phyloP scores from a whole-genome alignment of 1,140 invertebrate species.

The Aphaenogaster ashmeadi region DNA sequence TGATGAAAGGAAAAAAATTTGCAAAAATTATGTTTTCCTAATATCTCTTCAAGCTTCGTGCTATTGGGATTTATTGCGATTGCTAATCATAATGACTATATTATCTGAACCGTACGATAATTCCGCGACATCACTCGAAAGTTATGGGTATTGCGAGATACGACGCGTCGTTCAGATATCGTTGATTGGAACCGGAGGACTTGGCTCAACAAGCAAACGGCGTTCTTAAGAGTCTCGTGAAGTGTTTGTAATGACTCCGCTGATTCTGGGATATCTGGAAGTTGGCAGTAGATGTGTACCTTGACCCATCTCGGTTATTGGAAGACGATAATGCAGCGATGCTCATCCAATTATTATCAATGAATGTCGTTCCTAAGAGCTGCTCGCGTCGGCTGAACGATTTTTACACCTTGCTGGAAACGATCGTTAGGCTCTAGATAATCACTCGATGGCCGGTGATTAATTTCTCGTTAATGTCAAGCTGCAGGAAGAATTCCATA shows the following conservation, averaged over 20 bases:
- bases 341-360: slow-evolving; percentile 71
- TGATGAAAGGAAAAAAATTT: neutral
- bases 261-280: slow-evolving; percentile 23
- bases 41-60: neutral
- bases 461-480: slow-evolving; percentile 60
- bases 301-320: slow-evolving; percentile 47
- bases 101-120: neutral
- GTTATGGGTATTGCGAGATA: slow-evolving; percentile 13
- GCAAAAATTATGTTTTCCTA: neutral
- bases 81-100: neutral
- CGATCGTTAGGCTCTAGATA: slow-evolving; percentile 64
- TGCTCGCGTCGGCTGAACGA: slow-evolving; percentile 10
- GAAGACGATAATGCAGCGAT: slow-evolving; percentile 54
- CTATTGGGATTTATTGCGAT: neutral
- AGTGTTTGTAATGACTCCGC: slow-evolving; percentile 69
- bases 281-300: slow-evolving; percentile 10
- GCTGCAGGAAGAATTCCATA: neutral
- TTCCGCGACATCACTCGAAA: neutral
- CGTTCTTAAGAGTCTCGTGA: slow-evolving; percentile 59
- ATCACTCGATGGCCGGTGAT: slow-evolving; percentile 40
- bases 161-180: slow-evolving; percentile 8
- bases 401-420: slow-evolving; percentile 59
- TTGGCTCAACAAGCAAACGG: slow-evolving; percentile 37
- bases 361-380: slow-evolving; percentile 29
- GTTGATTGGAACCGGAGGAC: slow-evolving; percentile 34